phyloP scores from a whole-genome alignment of 2,113 vertebrate genomes.

The Spermophilus dauricus region DNA sequence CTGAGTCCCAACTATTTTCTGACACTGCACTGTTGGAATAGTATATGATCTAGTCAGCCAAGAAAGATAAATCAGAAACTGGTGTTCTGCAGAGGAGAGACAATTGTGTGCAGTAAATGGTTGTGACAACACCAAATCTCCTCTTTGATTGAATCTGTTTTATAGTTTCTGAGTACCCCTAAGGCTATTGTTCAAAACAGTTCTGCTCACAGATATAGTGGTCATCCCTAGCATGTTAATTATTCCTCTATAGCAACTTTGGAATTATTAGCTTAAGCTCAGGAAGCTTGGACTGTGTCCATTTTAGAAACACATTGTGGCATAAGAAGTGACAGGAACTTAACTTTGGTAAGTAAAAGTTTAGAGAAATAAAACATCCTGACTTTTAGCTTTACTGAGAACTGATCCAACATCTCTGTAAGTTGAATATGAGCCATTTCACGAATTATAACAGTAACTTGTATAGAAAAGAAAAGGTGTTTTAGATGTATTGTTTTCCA shows the following conservation, averaged over 20 bases:
- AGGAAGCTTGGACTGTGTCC: background rate
- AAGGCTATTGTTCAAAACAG: background rate
- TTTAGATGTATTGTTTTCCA: background rate
- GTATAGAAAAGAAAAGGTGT: background rate
- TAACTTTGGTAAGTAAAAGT: background rate
- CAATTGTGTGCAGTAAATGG: background rate
- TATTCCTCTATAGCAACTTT: background rate
- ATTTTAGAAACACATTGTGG: background rate
- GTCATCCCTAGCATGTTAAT: background rate
- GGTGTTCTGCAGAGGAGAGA: background rate
- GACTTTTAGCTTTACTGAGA: slow-evolving; percentile 1
- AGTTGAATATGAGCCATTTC: slow-evolving; percentile 1
- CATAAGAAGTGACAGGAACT: background rate
- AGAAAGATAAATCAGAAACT: background rate
- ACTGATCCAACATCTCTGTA: background rate
- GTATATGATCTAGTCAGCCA: background rate
- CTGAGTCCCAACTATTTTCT: background rate
- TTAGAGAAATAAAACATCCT: background rate
- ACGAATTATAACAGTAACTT: background rate
- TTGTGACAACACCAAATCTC: background rate
- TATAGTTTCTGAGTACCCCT: background rate
- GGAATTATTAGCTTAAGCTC: background rate
- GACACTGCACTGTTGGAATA: background rate
- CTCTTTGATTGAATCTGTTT: background rate
- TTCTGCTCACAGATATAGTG: background rate